Base-by-base conservation (phyloP, 1,140 invertebrate species). In the Mya arenaria region DNA sequence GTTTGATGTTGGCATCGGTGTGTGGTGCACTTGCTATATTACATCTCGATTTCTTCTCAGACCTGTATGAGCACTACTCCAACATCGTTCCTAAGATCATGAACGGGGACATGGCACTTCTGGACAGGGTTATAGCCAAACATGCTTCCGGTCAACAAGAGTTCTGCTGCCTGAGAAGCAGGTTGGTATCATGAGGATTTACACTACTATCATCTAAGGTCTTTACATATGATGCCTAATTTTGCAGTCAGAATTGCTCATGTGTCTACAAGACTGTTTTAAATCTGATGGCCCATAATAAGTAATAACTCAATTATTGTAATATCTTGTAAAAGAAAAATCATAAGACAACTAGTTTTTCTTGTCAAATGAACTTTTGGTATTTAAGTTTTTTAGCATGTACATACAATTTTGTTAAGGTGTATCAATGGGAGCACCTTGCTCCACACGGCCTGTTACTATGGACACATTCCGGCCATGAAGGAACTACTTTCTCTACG, bases 371-470 rank as follows among this genome's bases (percentile, higher is more conserved):
- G n/a, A n/a, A n/a, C n/a, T n/a, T n/a, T n/a, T n/a, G n/a, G n/a
- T n/a, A n/a, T n/a, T n/a, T n/a, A n/a, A n/a, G n/a, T n/a, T n/a
- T n/a, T n/a, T n/a, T n/a, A n/a, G n/a, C n/a, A n/a, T n/a, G n/a
- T n/a, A n/a, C n/a, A n/a, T n/a, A n/a, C n/a, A n/a, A n/a, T n/a
- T n/a, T n/a, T n/a, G n/a, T n/a, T n/a, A n/a, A 92, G 92, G 44
- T 92, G 89, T 71, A 89, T 93, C 84, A 95, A 95, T 87, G 95
- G 95, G 79, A 94, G 95, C 85, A 96, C 96, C 1, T 91, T 96
- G 41, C 93, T 97, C 39, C 96, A 97, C 90, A 95, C 95, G 63
- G 93, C 96, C n/a, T 94, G 95, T 60, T 95, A 96, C 66, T 96
- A 96, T 90, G 96, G 96, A 30, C 95, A 96, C 87, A 94, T 95